Evolutionary conservation across 2,113 vertebrate genomes (phyloP), one percentile per base, ranked within the genome.

Genomic region (Brachypteracias leptosomus): DNA sequence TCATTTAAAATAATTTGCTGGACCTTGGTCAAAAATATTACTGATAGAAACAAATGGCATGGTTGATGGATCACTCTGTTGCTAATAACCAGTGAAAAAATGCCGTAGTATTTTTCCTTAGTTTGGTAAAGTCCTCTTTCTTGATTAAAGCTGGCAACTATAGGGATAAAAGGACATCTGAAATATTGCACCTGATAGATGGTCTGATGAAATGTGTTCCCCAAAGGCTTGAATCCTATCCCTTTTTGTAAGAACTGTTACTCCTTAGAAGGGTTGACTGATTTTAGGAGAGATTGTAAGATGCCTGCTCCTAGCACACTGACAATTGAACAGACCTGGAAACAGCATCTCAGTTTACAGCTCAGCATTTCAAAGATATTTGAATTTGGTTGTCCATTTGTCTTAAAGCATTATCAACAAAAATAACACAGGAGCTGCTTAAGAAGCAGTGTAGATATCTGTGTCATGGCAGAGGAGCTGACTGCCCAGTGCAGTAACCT

Each of bases 1-100:
- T 80, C 52, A 51, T 95, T 95, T 90, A 46, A 95, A 95, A 94
- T 78, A 85, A 93, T 88, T 66, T 2, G 12, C 58, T 84, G 59
- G 46, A 52, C 31, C 70, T 76, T 59, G 70, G 63, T 89, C 38
- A 88, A 76, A 95, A 88, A 70, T 58, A 55, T 51, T 88, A 44
- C 58, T 10, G 9, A 16, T 89, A 76, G 70, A 89, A 95, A 90
- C 35, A 90, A 46, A 55, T 54, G 40, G 31, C 18, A 63, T 57
- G 4, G 6, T 33, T 85, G 83, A 73, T 55, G 49, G 49, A 68
- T 91, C 54, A 35, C 21, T 89, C 59, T 78, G 47, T 83, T 85
- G 51, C 83, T 49, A 93, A 55, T 84, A 87, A 74, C 68, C 38
- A 84, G 8, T 78, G 63, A 70, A 71, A 73, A 88, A 93, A 86